Conservation (phyloP, 2,797 vertebrate species). For the Notolabrus celidotus region DNA sequence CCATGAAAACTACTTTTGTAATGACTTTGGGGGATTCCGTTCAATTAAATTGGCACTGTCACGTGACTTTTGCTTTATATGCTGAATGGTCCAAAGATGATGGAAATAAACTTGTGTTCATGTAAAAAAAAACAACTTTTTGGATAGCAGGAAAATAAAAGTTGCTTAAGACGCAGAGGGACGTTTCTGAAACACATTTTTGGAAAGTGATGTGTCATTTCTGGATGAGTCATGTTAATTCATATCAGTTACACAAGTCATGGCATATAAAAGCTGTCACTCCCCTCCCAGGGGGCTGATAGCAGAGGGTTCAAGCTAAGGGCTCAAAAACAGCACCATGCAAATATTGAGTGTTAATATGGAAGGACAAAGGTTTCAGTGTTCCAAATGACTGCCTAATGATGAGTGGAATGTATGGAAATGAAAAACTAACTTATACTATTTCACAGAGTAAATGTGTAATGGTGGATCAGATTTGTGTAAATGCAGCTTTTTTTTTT, state of each 20-base stretch:
- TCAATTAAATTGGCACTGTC: conserved; percentile 57
- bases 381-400: conserved; percentile 45
- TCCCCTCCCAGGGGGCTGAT: conserved; percentile 55
- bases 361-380: conserved; percentile 51
- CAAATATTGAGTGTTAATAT: conserved; percentile 22
- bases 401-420: neutral
- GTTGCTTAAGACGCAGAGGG: conserved; percentile 42
- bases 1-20: conserved; percentile 44
- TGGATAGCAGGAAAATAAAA: conserved; percentile 63
- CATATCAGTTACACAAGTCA: conserved; percentile 59
- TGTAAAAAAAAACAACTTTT: conserved; percentile 37
- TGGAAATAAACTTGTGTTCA: conserved; percentile 43
- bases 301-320: conserved; percentile 57
- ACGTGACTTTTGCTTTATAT: conserved; percentile 44
- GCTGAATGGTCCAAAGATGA: conserved; percentile 42
- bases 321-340: conserved; percentile 48
- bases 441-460: no score
- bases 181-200: conserved; percentile 30
- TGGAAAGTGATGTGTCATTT: conserved; percentile 63
- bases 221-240: conserved; percentile 64
- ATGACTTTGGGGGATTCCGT: conserved; percentile 49
- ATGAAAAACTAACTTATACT: conserved; percentile 7
- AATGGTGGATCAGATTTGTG: no score
- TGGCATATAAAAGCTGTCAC: conserved; percentile 59
- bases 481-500: no score